Percentiles rank a stretch among this genome's conserved stretches.
Conservation (phyloP, 2,888 invertebrate genomes). For the Ormyrus labotus region DNA sequence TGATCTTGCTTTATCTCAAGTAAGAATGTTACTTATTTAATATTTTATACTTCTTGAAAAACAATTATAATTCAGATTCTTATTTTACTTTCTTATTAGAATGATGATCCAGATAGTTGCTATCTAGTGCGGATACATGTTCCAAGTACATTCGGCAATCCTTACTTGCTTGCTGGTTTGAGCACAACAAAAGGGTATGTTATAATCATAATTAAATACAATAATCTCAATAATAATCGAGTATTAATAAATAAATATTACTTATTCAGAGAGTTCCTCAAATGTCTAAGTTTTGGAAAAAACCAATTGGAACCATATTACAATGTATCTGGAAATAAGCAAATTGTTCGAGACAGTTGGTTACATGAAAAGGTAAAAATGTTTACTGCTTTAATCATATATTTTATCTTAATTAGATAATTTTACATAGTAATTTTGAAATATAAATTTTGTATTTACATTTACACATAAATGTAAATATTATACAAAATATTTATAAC, state of each 20-base stretch:
- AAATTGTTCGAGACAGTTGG: conserved; percentile 84
- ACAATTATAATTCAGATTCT: conserved; percentile 36
- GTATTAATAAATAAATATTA: not conserved
- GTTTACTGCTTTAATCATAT: conserved; percentile 29
- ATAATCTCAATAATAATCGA: conserved; percentile 7
- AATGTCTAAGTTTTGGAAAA: conserved; percentile 76
- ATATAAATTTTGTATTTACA: conserved; percentile 38
- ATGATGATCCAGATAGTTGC: conserved; percentile 80
- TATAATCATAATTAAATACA: conserved; percentile 1
- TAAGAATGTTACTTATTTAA: conserved; percentile 69
- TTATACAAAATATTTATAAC: conserved; percentile 26
- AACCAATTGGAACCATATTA: conserved; percentile 78
- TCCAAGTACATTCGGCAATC: conserved; percentile 73
- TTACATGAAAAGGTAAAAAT: conserved; percentile 79
- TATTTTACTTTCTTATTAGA: conserved; percentile 72
- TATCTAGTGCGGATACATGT: conserved; percentile 82
- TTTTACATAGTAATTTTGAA: conserved; percentile 26
- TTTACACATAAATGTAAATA: not conserved
- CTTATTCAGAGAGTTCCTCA: conserved; percentile 72
- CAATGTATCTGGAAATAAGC: conserved; percentile 81
- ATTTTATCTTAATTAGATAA: conserved; percentile 1
- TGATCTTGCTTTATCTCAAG: conserved; percentile 78
- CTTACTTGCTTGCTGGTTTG: conserved; percentile 82
- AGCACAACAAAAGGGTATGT: conserved; percentile 78
- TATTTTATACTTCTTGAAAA: conserved; percentile 6